Evolutionary conservation across 2,888 invertebrate genomes (phyloP).

Genomic region (Apoderus coryli): DNA sequence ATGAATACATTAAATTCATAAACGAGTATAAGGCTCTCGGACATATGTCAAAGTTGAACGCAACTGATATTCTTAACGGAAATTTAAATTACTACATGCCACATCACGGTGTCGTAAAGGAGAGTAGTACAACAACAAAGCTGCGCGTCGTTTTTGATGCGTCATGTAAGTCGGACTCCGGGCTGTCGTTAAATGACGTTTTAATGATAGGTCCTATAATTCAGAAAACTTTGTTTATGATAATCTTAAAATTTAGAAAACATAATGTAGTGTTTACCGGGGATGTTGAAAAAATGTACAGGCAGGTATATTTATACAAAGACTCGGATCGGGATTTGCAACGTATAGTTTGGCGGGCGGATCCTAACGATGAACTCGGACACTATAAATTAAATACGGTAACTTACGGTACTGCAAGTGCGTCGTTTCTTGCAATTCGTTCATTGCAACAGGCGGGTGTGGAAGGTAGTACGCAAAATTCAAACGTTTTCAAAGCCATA

Average conservation of each 20-base stretch:
- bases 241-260: conserved; percentile 11
- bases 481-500: conserved; percentile 3
- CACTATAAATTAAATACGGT: conserved; percentile 10
- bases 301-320: conserved; percentile 1
- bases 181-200: conserved; percentile 4
- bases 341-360: conserved; percentile 8
- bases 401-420: conserved; percentile 16
- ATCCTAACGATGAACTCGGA: conserved; percentile 2
- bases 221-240: conserved; percentile 2
- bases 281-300: conserved; percentile 12
- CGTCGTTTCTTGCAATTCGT: conserved; percentile 5
- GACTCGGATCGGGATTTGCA: conserved; percentile 4
- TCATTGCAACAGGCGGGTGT: neutral
- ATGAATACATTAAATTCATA: too few species aligned
- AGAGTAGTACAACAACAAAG: conserved; percentile 13
- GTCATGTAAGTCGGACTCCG: conserved; percentile 1
- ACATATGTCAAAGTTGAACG: too few species aligned
- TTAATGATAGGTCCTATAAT: conserved; percentile 4
- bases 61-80: too few species aligned
- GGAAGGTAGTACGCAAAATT: neutral
- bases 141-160: conserved; percentile 11
- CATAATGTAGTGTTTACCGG: conserved; percentile 7
- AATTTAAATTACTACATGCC: conserved; percentile 12
- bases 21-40: too few species aligned
- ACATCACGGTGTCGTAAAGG: conserved; percentile 14